Base-by-base conservation (phyloP, 2,113 vertebrate species). In the Colius striatus region DNA sequence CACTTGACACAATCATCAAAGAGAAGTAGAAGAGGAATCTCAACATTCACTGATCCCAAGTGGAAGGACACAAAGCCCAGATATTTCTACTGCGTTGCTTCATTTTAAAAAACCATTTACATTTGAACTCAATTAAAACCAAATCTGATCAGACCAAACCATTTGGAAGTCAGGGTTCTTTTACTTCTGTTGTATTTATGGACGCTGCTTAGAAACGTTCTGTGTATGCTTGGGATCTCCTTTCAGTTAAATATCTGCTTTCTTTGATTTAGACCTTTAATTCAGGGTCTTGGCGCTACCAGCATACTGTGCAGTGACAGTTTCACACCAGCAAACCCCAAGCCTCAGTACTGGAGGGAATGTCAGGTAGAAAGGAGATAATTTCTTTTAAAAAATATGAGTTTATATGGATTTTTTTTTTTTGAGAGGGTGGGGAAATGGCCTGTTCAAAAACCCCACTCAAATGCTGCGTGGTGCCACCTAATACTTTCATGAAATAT, bases 181-280 rank as follows among this genome's bases (percentile, higher is more conserved):
- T 92, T 65, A 29, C 13, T 58, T 83, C 63, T 72, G 19, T 43
- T 38, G 20, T 38, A 54, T 67, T 75, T 47, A 75, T 16, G 48
- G 30, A 62, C 53, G 62, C 9, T 54, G 55, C 30, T 75, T 62
- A 74, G 67, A 90, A 81, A 72, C 36, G 55, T 67, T 93, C 29
- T 82, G 70, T 51, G 25, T 60, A 17, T 21, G 38, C 45, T 63
- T 55, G 73, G 45, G 32, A 66, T 81, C 36, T 88, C 38, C 58
- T 63, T 92, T 86, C 61, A 75, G 51, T 76, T 54, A 87, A 94
- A 62, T 80, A 76, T 72, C 51, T 87, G 48, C 62, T 85, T 87
- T 75, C 51, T 89, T 82, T 68, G 89, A 50, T 74, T 81, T 61
- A 74, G 79, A 63, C 53, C 21, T 76, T 80, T 88, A 58, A 68